Evolutionary conservation across 2,888 invertebrate genomes (phyloP).

Genomic region (Tenthredo amoena): DNA sequence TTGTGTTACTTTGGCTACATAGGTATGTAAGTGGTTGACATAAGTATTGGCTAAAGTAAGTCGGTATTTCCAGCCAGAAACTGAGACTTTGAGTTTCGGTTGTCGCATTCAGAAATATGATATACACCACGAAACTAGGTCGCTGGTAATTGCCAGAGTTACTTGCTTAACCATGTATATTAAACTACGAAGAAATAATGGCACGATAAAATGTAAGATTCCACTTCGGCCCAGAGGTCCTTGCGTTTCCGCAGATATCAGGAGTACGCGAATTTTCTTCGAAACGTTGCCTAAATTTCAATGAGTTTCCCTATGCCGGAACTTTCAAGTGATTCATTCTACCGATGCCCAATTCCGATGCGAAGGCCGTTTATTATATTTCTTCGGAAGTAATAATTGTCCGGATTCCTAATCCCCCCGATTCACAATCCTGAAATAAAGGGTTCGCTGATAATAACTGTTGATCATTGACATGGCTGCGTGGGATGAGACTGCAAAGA

Average conservation of each 20-base stretch:
- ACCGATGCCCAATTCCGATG: conserved; percentile 13
- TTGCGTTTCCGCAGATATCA: background rate
- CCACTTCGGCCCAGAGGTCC: background rate
- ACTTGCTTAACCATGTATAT: conserved; percentile 67
- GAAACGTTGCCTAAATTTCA: background rate
- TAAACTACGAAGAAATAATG: conserved; percentile 15
- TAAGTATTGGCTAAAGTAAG: background rate
- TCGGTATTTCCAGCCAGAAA: background rate
- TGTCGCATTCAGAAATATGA: conserved; percentile 58
- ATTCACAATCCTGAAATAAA: conserved; percentile 19
- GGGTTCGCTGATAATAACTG: conserved; percentile 39
- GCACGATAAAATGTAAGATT: conserved; percentile 45
- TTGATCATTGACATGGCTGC: conserved; percentile 24
- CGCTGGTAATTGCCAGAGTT: conserved; percentile 70
- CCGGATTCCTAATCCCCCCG: conserved; percentile 24
- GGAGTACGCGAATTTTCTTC: background rate
- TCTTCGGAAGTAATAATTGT: conserved; percentile 46
- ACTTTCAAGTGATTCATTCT: conserved; percentile 6
- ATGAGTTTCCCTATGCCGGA: background rate
- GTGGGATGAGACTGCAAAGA: conserved; percentile 11
- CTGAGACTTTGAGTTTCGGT: conserved; percentile 9
- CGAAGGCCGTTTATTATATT: conserved; percentile 30
- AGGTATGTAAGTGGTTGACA: background rate
- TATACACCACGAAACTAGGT: conserved; percentile 64
- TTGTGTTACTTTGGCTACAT: background rate